phyloP scores from a whole-genome alignment of 2,113 vertebrate genomes.

The Sceloporus tristichus region DNA sequence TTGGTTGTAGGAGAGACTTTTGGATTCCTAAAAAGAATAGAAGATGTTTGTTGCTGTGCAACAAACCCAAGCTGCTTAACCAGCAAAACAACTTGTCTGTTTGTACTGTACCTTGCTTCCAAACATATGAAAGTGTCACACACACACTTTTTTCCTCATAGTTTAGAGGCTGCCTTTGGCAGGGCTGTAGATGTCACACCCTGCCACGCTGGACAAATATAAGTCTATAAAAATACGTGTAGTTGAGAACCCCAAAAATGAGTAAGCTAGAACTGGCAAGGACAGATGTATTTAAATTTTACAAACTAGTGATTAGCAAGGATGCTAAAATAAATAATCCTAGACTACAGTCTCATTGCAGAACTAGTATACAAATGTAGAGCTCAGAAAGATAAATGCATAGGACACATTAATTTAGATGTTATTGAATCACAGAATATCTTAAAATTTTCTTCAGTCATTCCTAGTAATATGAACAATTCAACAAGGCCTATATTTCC shows the following conservation, averaged over 20 bases:
- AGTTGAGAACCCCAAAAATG: not conserved
- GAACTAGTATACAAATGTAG: not conserved
- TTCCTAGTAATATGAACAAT: too few relatives aligned
- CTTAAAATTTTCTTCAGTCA: not conserved
- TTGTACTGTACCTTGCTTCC: not conserved
- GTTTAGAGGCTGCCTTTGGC: not conserved
- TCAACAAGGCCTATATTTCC: too few relatives aligned
- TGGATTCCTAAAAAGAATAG: not conserved
- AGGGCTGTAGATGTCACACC: not conserved
- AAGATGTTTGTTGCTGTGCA: not conserved
- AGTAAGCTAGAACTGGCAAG: not conserved
- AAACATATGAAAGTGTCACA: not conserved
- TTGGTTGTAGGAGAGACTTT: not conserved
- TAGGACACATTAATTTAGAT: not conserved
- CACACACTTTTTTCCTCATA: not conserved
- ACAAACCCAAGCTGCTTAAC: not conserved
- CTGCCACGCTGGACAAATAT: not conserved
- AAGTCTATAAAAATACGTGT: not conserved
- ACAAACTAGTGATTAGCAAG: not conserved
- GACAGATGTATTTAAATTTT: not conserved
- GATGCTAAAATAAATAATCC: not conserved
- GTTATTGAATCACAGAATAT: not conserved
- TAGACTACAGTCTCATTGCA: not conserved
- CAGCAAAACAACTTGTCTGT: not conserved
- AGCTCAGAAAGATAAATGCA: not conserved